A percentile compares a stretch with the other conserved stretches of the same genome.
Conservation (phyloP, 2,888 invertebrate species). For the Drosophila fungiperda region DNA sequence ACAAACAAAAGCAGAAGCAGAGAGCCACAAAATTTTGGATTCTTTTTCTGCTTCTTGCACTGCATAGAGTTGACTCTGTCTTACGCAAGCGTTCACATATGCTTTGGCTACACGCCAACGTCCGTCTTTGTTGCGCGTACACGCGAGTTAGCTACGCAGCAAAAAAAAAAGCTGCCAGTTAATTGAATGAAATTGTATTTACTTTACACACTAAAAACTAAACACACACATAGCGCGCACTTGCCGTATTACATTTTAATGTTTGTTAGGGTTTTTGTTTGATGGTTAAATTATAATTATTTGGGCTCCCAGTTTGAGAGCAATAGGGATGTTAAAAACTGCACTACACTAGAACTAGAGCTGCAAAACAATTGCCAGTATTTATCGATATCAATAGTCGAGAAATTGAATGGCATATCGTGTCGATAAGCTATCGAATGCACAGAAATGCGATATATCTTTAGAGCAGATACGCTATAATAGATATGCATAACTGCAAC, state of each 20-base stretch:
- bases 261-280: slow-evolving; percentile 32
- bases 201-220: slow-evolving; percentile 46
- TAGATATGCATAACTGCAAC: not conserved
- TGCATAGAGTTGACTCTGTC: slow-evolving; percentile 56
- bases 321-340: slow-evolving; percentile 52
- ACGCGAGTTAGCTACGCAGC: slow-evolving; percentile 59
- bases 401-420: not conserved
- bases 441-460: not conserved
- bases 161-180: slow-evolving; percentile 57
- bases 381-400: slow-evolving; percentile 24
- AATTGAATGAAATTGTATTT: slow-evolving; percentile 65
- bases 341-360: slow-evolving; percentile 47
- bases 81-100: slow-evolving; percentile 51
- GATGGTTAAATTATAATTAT: slow-evolving; percentile 38
- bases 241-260: slow-evolving; percentile 51
- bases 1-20: slow-evolving; percentile 77
- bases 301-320: slow-evolving; percentile 54
- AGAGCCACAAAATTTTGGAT: slow-evolving; percentile 72
- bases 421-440: not conserved
- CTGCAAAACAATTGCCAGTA: slow-evolving; percentile 26
- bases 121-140: slow-evolving; percentile 62
- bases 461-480: not conserved
- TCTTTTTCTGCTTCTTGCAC: slow-evolving; percentile 70
- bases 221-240: slow-evolving; percentile 21
- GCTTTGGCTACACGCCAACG: slow-evolving; percentile 58